Base-by-base conservation (phyloP, 2,113 vertebrate genomes). In the Alethe diademata region DNA sequence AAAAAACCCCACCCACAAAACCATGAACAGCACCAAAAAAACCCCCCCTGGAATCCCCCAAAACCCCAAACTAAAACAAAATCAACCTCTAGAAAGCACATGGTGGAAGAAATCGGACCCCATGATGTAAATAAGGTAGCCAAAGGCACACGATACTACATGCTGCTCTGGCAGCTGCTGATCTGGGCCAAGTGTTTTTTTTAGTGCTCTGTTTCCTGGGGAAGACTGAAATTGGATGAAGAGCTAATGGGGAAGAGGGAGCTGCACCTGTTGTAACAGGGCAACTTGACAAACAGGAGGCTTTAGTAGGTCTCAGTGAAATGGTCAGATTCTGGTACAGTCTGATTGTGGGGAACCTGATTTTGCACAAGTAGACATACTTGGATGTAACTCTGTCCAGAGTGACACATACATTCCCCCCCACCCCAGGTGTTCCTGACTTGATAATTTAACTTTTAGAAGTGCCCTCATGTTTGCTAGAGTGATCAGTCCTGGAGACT, bases 41-140 rank as follows among this genome's bases (percentile, higher is more conserved):
- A 17, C 12, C 20, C 42, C 1, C 12, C 24, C n/a, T 7, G 0
- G 29, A 47, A 11, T 1, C 23, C 48, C 48, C 22, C 2, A 1
- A 28, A 71, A 56, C 3, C 12, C 12, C 28, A 33, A 65, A 16
- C 8, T 14, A 43, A 73, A 80, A 2, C 8, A 54, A 31, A 67
- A 47, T 22, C 29, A 53, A 47, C 11, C 14, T 16, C 28, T 40
- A 33, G 22, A 50, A 67, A 61, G 31, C 8, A 45, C 5, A 1
- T 10, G 26, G 28, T 54, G 5, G 25, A 45, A 80, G 24, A 62
- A 81, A 31, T 31, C 29, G 19, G 23, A 17, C 9, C 9, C 15
- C 60, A 2, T 25, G 2, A 17, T 47, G 57, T 14, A 82, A 88
- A 47, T 60, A 24, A 43, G 20, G 8, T 60, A 12, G 7, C 26